Evolutionary conservation across 2,888 invertebrate genomes (phyloP), one percentile per base, ranked within the genome.

Genomic region (Temnothorax unifasciatus): DNA sequence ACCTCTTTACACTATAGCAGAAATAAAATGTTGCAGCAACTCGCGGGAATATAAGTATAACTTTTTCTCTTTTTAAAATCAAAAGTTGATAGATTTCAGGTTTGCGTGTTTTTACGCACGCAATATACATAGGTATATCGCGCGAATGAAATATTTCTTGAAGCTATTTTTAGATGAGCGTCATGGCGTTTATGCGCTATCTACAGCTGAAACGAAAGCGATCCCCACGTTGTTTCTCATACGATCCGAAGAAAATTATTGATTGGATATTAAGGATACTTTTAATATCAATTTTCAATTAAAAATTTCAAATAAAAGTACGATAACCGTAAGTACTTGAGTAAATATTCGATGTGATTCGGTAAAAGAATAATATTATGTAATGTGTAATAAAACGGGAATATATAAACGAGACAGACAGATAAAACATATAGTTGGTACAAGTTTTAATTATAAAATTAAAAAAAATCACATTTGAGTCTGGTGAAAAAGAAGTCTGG

Each of bases 81-180:
- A 9, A 3, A 34, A 63, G 11, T 38, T 34, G 34, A 59, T 59
- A 59, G 64, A 64, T 76, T 76, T 76, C 52, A 18, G 9, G 13
- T 63, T 64, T 21, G 18, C 44, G 15, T 38, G 50, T 18, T 34
- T 34, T 6, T 34, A 34, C 34, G 34, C 73, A n/a, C 18, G 50
- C 29, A 29, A 29, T 29, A 29, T 29, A 29, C 29, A 3, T 29
- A 29, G 29, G 29, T 63, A 25, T 41, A n/a, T 41, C 61, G 64
- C 71, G 63, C 25, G 34, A 63, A 44, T 47, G 54, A 79, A 47
- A 61, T 71, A 57, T 57, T 76, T 76, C 47, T 44, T 15, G n/a
- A 4, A n/a, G 21, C 29, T 82, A 82, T 50, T 69, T 83, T 71
- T 69, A 77, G 77, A 64, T 11, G n/a, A 13, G 38, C 54, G 64